These are phyloP conservation scores for Anas platyrhynchos DNA, from an alignment of 2,113 vertebrate genomes.

Conservation along the genomic window DNA sequence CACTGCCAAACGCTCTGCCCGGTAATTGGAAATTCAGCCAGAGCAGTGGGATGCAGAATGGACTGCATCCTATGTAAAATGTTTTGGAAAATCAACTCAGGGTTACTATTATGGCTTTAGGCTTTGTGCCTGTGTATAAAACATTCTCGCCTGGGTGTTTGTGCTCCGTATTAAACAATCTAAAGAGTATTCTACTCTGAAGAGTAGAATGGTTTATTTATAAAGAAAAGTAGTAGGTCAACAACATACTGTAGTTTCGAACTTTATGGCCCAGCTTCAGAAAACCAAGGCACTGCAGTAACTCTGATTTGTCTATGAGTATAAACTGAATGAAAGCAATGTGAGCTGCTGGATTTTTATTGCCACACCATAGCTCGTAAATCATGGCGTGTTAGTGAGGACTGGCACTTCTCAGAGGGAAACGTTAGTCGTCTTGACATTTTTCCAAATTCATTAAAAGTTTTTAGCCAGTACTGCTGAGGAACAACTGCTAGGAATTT, in stretches of 20 bases:
- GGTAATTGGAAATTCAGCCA: fast-evolving
- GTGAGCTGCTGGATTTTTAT: background rate
- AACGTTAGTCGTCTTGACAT: background rate
- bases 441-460: background rate
- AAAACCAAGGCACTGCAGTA: background rate
- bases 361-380: background rate
- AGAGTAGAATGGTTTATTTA: background rate
- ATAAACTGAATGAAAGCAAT: background rate
- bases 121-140: background rate
- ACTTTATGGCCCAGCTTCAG: background rate
- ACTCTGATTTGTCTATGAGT: background rate
- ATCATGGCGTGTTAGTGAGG: background rate
- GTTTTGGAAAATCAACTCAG: background rate
- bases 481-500: background rate
- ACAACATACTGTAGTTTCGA: background rate
- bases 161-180: background rate
- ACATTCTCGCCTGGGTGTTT: background rate
- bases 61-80: background rate
- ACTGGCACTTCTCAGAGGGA: background rate
- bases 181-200: background rate
- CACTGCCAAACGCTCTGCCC: background rate
- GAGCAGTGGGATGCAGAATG: background rate
- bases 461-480: background rate
- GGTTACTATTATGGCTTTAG: background rate
- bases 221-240: background rate